Conservation (phyloP, 2,888 invertebrate species). For the Poecilus cupreus region DNA sequence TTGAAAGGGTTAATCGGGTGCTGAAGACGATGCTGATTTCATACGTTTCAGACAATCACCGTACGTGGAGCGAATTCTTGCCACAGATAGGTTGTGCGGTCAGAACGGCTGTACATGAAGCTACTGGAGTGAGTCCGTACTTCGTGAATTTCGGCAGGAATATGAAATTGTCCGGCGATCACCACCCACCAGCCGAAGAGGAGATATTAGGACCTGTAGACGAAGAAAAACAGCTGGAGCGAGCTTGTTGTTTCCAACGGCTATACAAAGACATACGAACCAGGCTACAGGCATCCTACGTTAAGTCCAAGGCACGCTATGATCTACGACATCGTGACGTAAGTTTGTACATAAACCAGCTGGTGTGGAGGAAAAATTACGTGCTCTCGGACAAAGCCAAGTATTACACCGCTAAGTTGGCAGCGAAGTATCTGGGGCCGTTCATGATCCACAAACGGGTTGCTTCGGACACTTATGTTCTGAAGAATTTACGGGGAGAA, state of each 20-base stretch:
- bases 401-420: constrained; percentile 39
- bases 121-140: too few relatives aligned
- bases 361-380: constrained; percentile 46
- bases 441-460: not conserved
- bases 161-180: not conserved
- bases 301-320: constrained; percentile 4
- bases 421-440: constrained; percentile 45
- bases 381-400: constrained; percentile 36
- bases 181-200: not conserved
- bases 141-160: not conserved
- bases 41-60: not conserved
- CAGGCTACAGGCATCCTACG: not conserved
- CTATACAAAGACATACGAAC: constrained; percentile 27
- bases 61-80: not conserved
- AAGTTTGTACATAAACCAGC: not conserved
- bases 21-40: constrained; percentile 49
- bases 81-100: not conserved
- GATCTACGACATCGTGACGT: constrained; percentile 40
- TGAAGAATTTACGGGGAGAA: not conserved
- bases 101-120: not conserved
- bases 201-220: too few relatives aligned
- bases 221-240: not conserved
- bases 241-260: not conserved
- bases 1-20: constrained; percentile 59
- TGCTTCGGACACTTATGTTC: not conserved